A percentile compares a stretch with the other conserved stretches of the same genome.
These are phyloP conservation scores for Trididemnum clinides DNA, from an alignment of 23 tunicate species.

Conservation along the genomic window DNA sequence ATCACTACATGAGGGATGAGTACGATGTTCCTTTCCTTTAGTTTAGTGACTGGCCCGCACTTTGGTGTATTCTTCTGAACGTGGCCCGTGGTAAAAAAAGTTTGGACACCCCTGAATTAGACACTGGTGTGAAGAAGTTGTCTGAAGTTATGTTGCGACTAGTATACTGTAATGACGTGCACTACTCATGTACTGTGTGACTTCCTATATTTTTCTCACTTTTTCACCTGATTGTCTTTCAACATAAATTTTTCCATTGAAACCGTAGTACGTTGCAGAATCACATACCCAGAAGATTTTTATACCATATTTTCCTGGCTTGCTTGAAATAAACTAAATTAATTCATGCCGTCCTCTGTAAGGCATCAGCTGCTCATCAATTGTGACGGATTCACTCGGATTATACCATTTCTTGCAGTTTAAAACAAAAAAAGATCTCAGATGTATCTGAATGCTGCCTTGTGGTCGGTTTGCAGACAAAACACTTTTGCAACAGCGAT, in stretches of 20 bases:
- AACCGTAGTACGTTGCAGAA: too few relatives aligned
- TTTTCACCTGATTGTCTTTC: not conserved
- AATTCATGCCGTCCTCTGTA: not conserved
- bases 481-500: not conserved
- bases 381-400: too few relatives aligned
- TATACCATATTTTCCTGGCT: not conserved
- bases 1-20: too few relatives aligned
- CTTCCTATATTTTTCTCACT: not conserved
- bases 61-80: too few relatives aligned
- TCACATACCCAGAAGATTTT: not conserved
- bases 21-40: too few relatives aligned
- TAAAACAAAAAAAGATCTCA: not conserved
- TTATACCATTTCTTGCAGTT: too few relatives aligned
- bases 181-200: not conserved
- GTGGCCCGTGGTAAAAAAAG: too few relatives aligned
- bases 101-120: not conserved
- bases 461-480: not conserved
- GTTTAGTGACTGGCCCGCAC: too few relatives aligned
- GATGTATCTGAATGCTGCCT: not conserved
- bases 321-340: not conserved
- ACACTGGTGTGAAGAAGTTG: not conserved
- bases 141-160: too few relatives aligned
- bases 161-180: not conserved
- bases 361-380: too few relatives aligned
- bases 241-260: not conserved